phyloP scores from a whole-genome alignment of 1,140 invertebrate genomes.

The Diachasma alloeum region DNA sequence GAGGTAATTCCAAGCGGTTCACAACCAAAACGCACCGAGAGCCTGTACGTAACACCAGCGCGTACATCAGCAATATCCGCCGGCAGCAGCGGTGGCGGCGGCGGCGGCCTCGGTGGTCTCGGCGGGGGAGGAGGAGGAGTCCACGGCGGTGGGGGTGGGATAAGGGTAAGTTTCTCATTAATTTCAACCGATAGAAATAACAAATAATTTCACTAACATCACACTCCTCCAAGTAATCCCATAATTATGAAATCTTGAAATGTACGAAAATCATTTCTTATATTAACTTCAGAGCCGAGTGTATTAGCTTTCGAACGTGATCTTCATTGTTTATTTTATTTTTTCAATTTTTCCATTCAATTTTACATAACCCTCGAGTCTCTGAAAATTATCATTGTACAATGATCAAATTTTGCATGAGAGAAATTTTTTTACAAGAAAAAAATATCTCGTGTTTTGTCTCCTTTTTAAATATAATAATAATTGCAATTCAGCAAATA shows the following conservation, averaged over 20 bases:
- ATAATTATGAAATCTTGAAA: neutral
- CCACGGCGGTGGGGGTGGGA: constrained; percentile 45
- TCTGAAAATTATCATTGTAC: too few species aligned
- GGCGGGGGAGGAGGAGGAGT: too few species aligned
- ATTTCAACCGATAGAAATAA: neutral
- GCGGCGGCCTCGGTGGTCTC: constrained; percentile 49
- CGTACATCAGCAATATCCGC: constrained; percentile 58
- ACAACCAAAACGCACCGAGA: constrained; percentile 89
- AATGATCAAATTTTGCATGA: too few species aligned
- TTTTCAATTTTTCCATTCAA: too few species aligned
- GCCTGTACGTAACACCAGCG: constrained; percentile 73
- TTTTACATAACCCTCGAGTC: too few species aligned
- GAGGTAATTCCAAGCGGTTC: constrained; percentile 85
- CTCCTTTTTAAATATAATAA: too few species aligned
- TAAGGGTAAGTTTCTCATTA: constrained; percentile 53
- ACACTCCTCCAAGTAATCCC: neutral
- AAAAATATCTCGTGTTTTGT: too few species aligned
- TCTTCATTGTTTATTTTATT: too few species aligned
- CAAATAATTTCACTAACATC: neutral
- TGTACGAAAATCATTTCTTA: neutral
- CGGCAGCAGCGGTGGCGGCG: constrained; percentile 52
- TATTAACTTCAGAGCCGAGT: neutral
- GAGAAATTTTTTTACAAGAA: too few species aligned
- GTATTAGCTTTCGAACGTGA: too few species aligned
- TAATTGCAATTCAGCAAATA: too few species aligned